Evolutionary conservation across 64 coral and sea anemone genomes (phyloP).

Genomic region (Dendronephthya gigantea): DNA sequence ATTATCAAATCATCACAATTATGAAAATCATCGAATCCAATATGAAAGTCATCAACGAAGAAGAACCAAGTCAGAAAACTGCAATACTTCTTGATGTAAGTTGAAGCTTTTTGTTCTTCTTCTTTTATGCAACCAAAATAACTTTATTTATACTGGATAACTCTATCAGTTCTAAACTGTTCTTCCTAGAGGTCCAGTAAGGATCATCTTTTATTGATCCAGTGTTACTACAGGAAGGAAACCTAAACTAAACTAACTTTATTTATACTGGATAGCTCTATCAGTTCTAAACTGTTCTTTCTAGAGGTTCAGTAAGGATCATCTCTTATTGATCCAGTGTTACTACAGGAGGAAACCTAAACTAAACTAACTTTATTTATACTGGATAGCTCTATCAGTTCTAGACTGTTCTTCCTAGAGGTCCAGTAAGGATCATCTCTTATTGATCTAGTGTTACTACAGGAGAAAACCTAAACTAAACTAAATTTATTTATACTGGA

Average conservation of each 20-base stretch:
- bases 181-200: background rate
- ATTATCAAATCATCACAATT: conserved; percentile 15
- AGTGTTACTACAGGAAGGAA: background rate
- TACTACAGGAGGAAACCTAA: too few relatives aligned
- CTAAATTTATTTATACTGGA: too few relatives aligned
- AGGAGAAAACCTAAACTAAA: too few relatives aligned
- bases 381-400: too few relatives aligned
- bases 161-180: background rate
- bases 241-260: background rate
- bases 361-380: too few relatives aligned
- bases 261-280: background rate
- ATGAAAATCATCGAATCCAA: background rate
- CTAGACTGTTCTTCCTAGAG: too few relatives aligned
- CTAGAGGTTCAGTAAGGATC: background rate
- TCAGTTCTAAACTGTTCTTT: background rate
- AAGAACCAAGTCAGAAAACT: conserved; percentile 1
- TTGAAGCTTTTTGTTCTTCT: background rate
- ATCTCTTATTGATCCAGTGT: too few relatives aligned
- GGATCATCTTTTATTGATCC: background rate
- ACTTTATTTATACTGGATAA: background rate
- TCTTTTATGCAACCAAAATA: background rate
- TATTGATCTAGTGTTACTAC: too few relatives aligned
- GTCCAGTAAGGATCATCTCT: too few relatives aligned
- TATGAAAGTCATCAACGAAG: background rate
- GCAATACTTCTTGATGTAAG: conserved; percentile 8